A percentile compares a stretch with the other conserved stretches of the same genome.
phyloP scores from a whole-genome alignment of 2,113 vertebrate genomes.

The Corythornis cristatus region DNA sequence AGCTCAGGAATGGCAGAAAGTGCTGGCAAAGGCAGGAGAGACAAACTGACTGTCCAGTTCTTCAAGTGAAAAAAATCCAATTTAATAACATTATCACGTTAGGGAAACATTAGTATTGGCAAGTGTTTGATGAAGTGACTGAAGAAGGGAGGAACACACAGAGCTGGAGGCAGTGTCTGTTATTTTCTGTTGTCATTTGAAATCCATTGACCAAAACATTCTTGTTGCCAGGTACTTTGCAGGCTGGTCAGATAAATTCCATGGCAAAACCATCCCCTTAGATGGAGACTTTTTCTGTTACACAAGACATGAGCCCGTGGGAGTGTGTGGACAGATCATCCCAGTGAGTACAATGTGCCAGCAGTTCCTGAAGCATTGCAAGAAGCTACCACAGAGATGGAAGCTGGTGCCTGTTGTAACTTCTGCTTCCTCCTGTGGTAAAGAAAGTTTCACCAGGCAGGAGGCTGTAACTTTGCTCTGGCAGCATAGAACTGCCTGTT shows the following conservation, averaged over 20 bases:
- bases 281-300: slow-evolving; percentile 96
- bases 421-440: background rate
- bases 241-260: slow-evolving; percentile 96
- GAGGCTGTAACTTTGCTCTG: background rate
- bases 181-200: background rate
- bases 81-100: no score
- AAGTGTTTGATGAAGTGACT: background rate
- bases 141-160: background rate
- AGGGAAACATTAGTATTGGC: background rate
- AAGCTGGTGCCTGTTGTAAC: background rate
- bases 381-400: background rate
- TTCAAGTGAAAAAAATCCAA: background rate
- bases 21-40: background rate
- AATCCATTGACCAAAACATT: background rate
- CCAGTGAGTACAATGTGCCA: slow-evolving; percentile 78
- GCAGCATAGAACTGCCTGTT: background rate
- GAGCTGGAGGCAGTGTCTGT: background rate
- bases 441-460: background rate
- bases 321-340: slow-evolving; percentile 98
- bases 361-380: background rate
- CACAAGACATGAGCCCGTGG: slow-evolving; percentile 91
- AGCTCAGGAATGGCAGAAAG: background rate
- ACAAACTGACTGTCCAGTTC: background rate
- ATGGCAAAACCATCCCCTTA: slow-evolving; percentile 93
- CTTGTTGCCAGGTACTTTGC: slow-evolving; percentile 85